phyloP scores from a whole-genome alignment of 35 echinoderm and acorn worm genomes.

The Heliocidaris erythrogramma region DNA sequence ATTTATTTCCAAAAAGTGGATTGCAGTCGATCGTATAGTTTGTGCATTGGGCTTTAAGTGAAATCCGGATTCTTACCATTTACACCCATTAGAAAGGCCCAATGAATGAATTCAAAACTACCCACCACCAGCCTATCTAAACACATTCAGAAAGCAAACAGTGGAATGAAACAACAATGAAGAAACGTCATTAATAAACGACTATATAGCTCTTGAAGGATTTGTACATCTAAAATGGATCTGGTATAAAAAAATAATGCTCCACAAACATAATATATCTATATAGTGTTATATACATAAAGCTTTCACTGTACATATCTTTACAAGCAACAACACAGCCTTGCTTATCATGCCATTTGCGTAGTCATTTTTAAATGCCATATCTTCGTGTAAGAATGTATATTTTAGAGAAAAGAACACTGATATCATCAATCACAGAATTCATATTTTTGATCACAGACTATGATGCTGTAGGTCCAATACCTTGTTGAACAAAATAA shows the following conservation, averaged over 20 bases:
- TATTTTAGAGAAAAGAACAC: neutral
- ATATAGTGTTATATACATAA: neutral
- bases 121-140: neutral
- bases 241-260: slow-evolving; percentile 12
- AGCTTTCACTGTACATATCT: neutral
- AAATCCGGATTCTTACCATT: neutral
- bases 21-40: no score
- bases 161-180: neutral
- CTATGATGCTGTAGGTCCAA: neutral
- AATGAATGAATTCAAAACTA: neutral
- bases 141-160: neutral
- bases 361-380: neutral
- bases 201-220: neutral
- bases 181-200: neutral
- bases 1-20: no score
- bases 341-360: neutral
- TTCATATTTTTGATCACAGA: neutral
- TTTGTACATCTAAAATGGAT: slow-evolving; percentile 13
- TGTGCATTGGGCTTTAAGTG: no score
- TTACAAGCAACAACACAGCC: neutral
- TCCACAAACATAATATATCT: slow-evolving; percentile 10
- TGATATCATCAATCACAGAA: neutral
- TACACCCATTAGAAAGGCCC: neutral
- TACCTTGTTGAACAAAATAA: neutral
- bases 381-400: neutral